These are phyloP conservation scores for Andrena hattorfiana DNA, from an alignment of 2,888 invertebrate species.

Conservation along the genomic window DNA sequence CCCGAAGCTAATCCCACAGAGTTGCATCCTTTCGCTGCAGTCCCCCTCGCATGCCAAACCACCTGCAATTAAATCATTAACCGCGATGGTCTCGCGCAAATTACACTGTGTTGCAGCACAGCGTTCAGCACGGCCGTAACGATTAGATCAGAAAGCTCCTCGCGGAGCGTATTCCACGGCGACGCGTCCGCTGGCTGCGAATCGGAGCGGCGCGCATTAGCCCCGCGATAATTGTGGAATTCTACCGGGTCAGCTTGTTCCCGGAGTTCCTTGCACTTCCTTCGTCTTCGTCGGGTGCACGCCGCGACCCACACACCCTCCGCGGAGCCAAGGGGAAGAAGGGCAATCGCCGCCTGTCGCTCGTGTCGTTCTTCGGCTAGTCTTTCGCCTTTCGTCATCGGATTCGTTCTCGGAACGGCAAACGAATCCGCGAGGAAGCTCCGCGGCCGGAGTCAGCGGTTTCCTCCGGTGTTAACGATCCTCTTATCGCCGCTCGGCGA, in stretches of 20 bases:
- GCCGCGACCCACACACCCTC: conserved; percentile 28
- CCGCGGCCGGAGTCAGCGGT: conserved; percentile 46
- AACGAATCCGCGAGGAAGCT: conserved; percentile 56
- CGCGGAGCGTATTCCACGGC: not conserved
- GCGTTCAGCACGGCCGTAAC: not conserved
- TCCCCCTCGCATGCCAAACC: too few relatives aligned
- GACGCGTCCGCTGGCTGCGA: conserved; percentile 36
- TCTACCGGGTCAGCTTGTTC: conserved; percentile 65
- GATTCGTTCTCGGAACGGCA: conserved; percentile 63
- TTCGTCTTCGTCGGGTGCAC: conserved; percentile 36
- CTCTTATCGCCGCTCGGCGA: conserved; percentile 52
- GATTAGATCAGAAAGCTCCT: not conserved
- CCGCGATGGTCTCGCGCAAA: too few relatives aligned
- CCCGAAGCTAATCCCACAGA: too few relatives aligned
- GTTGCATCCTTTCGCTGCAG: too few relatives aligned
- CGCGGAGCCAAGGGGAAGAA: conserved; percentile 22
- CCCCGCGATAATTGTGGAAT: conserved; percentile 70
- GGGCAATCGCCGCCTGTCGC: conserved; percentile 37
- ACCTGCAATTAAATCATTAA: too few relatives aligned
- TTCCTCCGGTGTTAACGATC: conserved; percentile 65
- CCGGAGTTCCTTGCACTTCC: conserved; percentile 67
- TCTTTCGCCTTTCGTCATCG: conserved; percentile 67
- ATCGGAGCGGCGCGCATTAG: conserved; percentile 50
- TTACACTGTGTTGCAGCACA: too few relatives aligned
- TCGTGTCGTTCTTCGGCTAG: conserved; percentile 59